Evolutionary conservation across 2,113 vertebrate genomes (phyloP), one percentile per base, ranked within the genome.

Genomic region (Podarcis cretensis): DNA sequence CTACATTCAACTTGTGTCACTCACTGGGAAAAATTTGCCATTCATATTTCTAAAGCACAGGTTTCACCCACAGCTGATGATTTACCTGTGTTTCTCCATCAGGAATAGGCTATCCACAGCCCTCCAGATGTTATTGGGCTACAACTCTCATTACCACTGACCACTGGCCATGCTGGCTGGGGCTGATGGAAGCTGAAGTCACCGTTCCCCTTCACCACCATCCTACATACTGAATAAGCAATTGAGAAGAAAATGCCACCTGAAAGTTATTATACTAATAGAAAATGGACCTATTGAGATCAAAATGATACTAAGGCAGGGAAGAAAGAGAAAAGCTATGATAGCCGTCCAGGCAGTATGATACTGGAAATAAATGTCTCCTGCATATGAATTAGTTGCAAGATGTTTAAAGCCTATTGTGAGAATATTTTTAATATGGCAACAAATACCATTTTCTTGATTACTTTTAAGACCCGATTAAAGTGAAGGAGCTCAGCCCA

Each of bases 361-460:
- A 1, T 88, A 80, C 57, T 89, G 90, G 92, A 93, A 90, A 78
- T 93, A 89, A 78, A 84, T 4, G 2, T 3, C 13, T 27, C 57
- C 80, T 92, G 25, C 6, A 43, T 85, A 30, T 65, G 13, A 48
- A 86, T 83, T 87, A 40, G 0, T 63, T 90, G 89, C 92, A 89
- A 77, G 20, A 9, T 82, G 21, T 1, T 88, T 89, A 37, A 73
- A 35, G 13, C 1, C 43, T 4, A 9, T 91, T 89, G 69, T 73
- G 43, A 81, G 73, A 89, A 82, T 86, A 27, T 68, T 91, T 68
- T 23, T 82, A 83, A 87, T 5, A 27, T 90, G 32, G 90, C 68
- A 93, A 92, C 74, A 92, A 92, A 90, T 40, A 89, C 78, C 84
- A 84, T 86, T 13, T 85, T 86, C 90, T 32, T 78, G 71, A 87